Evolutionary conservation across 2,888 invertebrate species (phyloP).

Genomic region (Allygus modestus): DNA sequence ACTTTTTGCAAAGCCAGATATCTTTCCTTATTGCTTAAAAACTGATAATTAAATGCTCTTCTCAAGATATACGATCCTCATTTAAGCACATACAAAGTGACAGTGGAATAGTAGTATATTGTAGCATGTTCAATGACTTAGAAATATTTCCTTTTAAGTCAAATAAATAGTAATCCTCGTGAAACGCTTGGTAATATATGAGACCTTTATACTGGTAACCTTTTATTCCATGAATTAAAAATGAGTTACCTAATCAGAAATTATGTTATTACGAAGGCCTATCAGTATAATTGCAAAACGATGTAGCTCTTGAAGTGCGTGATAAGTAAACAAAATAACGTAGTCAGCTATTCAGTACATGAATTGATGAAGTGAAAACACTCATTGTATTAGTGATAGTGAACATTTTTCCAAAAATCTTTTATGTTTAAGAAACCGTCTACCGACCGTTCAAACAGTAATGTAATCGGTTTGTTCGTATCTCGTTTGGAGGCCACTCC

Average conservation of each 20-base stretch:
- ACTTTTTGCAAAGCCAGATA: conserved; percentile 17
- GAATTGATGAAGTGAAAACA: no score
- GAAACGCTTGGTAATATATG: no score
- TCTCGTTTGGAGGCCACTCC: background rate
- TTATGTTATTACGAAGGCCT: background rate
- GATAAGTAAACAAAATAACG: background rate
- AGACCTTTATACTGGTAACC: no score
- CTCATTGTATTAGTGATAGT: no score
- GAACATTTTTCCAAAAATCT: no score
- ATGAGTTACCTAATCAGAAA: background rate
- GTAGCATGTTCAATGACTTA: no score
- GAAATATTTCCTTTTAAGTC: no score
- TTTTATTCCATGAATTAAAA: no score
- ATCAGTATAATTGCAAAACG: background rate
- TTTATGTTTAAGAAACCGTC: background rate
- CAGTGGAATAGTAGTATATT: no score
- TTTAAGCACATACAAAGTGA: no score
- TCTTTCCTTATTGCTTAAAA: background rate
- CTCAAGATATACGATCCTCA: background rate
- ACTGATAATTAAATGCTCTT: background rate
- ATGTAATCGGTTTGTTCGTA: background rate
- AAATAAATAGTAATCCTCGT: no score
- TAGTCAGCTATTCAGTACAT: no score
- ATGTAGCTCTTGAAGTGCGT: background rate
- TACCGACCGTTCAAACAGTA: background rate